Evolutionary conservation across 2,888 invertebrate genomes (phyloP), one percentile per base, ranked within the genome.

Genomic region (Operophtera brumata): DNA sequence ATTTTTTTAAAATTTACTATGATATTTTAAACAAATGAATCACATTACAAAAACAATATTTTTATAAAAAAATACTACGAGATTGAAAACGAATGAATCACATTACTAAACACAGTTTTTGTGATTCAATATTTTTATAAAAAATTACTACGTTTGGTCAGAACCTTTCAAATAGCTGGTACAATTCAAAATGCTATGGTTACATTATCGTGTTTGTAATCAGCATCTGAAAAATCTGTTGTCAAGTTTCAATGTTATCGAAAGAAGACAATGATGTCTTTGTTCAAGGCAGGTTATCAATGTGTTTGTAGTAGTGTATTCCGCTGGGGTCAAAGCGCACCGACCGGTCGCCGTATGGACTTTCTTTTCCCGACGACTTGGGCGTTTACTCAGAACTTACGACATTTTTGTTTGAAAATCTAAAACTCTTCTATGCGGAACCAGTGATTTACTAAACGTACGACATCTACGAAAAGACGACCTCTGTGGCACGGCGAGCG

Each of bases 351-450:
- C 54, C 26, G 62, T 71, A 71, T 73, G 75, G 71, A 86, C 88
- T 87, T 87, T 88, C 88, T 86, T 87, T 87, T 87, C 83, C 81
- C 20, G 75, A 77, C 75, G 80, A 77, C 74, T 79, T 77, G 32
- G 32, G 13, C 41, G 11, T 43, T 49, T 53, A 53, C 43, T 43
- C 41, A 41, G 51, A 28, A 43, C 52, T 61, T 58, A 69, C 61
- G 57, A 64, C 66, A 65, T 67, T 34, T 30, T 69, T 60, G 48
- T 64, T 62, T 62, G 26, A 48, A 48, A 48, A 42, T 10, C 11
- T 34, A 48, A 41, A 12, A 48, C 34, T n/a, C n/a, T 8, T 12
- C 25, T 30, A 12, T 25, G 44, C 11, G 8, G 36, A 36, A 36
- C 36, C 2, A 30, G 36, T 8, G n/a, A 34, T 5, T n/a, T 9